Conservation (phyloP, 2,797 vertebrate species). For the Sternotherus odoratus region DNA sequence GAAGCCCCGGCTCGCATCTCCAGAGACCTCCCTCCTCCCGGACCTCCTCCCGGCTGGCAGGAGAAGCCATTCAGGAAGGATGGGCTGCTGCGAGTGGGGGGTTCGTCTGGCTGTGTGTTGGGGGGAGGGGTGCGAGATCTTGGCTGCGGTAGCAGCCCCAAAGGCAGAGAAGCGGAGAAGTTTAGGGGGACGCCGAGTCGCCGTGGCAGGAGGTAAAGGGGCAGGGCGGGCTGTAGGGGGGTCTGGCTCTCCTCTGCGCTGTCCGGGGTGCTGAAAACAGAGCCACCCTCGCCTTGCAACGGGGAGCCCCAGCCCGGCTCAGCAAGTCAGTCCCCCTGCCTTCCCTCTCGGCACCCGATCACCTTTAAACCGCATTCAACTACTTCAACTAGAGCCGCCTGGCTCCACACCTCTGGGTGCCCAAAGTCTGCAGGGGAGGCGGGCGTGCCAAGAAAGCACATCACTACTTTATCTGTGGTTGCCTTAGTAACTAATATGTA, state of each 20-base stretch:
- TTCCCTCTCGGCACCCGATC: not conserved
- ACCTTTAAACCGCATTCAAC: not conserved
- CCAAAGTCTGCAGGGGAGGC: conserved; percentile 53
- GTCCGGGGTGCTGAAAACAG: not conserved
- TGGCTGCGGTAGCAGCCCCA: conserved; percentile 2
- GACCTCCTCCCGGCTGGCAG: not conserved
- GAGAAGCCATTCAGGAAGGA: not conserved
- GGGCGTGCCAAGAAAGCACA: conserved; percentile 63
- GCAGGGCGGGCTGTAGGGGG: not conserved
- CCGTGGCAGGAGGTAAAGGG: not conserved
- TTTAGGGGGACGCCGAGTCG: conserved; percentile 29
- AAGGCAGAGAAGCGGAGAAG: conserved; percentile 32
- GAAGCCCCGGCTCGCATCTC: conserved; percentile 36
- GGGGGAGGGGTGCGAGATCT: not conserved
- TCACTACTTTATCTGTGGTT: conserved; percentile 74
- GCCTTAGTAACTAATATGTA: conserved; percentile 82
- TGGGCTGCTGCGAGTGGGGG: not conserved
- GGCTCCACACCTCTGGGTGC: conserved; percentile 6
- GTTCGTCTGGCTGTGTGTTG: not conserved
- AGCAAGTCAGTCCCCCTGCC: not conserved
- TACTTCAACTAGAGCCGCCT: not conserved
- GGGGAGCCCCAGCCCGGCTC: not conserved
- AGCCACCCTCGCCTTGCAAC: not conserved
- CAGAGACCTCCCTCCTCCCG: conserved; percentile 8
- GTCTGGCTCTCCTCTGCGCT: not conserved